Evolutionary conservation across 2,113 vertebrate genomes (phyloP), one percentile per base, ranked within the genome.

Genomic region (Baryphthengus martii): DNA sequence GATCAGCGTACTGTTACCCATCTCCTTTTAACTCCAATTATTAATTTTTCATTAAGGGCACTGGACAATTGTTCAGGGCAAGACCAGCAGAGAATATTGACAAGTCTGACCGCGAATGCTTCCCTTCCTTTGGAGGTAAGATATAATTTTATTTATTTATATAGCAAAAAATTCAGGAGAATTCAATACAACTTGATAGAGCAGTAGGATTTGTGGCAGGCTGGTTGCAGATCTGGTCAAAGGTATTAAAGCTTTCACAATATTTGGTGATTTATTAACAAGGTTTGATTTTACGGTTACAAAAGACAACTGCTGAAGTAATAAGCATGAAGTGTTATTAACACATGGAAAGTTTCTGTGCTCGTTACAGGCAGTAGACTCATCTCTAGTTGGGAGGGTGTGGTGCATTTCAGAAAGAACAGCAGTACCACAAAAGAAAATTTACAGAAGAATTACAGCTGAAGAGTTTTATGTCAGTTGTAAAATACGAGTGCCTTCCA

Each of bases 251-350:
- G 42, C n/a, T 96, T 96, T 93, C 91, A 76, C 93, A 95, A 88
- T 91, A 66, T 90, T 73, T 91, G 78, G 94, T 96, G 72, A 95
- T 90, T 93, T 73, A 97, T 96, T 97, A 96, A 97, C 93, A 62
- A 66, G 18, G 35, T 76, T 95, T 89, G 75, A 88, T 88, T 91
- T 83, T 65, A 83, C 0, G 0, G 49, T 82, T 85, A 62, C 62
- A 84, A n/a, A n/a, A 89, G 76, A 45, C n/a, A 90, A 62, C 63
- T 83, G 71, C 70, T 85, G 40, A 79, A 88, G 42, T 80, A 91
- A 3, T 44, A 88, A 61, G 19, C 49, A 85, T 68, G 40, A 89
- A 79, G 31, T 21, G 55, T 49, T 74, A 59, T 19, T 49, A 78
- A 53, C 26, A 67, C 10, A 67, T 71, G 42, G 40, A 47, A 89